phyloP scores from a whole-genome alignment of 1,140 invertebrate genomes.

The Drosophila setifemur region DNA sequence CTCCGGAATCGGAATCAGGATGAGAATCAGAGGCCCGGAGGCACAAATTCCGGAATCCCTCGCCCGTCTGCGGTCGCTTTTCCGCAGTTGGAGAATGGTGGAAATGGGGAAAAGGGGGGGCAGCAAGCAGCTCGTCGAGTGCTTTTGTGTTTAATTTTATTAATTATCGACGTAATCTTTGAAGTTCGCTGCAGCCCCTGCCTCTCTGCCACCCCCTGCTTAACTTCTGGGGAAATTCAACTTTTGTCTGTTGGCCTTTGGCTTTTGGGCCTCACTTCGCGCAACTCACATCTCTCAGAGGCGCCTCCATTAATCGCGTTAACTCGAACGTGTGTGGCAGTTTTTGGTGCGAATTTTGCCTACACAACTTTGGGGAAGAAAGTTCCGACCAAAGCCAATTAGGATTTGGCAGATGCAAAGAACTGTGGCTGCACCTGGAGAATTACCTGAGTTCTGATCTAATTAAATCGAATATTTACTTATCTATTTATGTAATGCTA shows the following conservation, averaged over 20 bases:
- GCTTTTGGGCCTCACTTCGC: neutral
- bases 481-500: neutral
- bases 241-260: constrained; percentile 22
- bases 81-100: neutral
- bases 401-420: constrained; percentile 8
- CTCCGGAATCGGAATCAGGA: too few relatives aligned
- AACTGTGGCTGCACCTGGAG: neutral
- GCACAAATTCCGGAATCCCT: neutral
- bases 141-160: constrained; percentile 79
- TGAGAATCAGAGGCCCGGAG: neutral
- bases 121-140: constrained; percentile 34
- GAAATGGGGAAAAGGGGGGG: neutral
- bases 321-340: constrained; percentile 41
- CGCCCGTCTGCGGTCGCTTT: constrained; percentile 20
- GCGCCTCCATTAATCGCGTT: constrained; percentile 64
- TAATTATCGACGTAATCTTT: constrained; percentile 77
- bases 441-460: neutral
- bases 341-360: constrained; percentile 5
- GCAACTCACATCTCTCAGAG: neutral
- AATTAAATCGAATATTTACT: constrained; percentile 3
- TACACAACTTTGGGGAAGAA: neutral
- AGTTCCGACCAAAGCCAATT: constrained; percentile 29
- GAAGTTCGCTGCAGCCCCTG: constrained; percentile 41
- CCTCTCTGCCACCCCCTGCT: neutral
- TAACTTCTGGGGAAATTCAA: constrained; percentile 16